phyloP scores from a whole-genome alignment of 1,140 invertebrate species.

The Drosophila sucinea region DNA sequence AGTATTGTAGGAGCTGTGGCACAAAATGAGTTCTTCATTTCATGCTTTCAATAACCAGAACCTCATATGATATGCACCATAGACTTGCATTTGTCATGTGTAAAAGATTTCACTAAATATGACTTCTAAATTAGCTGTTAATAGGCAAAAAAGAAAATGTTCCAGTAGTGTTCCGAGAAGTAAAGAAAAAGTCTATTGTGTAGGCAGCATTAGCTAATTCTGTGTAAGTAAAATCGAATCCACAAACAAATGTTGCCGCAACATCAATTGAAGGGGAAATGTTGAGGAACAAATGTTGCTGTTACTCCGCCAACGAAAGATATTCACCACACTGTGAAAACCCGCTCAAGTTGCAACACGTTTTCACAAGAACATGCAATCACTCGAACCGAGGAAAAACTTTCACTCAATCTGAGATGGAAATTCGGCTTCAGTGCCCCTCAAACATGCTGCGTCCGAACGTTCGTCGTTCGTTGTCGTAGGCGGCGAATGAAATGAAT shows the following conservation, averaged over 20 bases:
- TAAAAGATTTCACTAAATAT: too few relatives aligned
- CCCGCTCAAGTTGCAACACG: not conserved
- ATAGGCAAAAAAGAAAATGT: too few relatives aligned
- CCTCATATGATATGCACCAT: too few relatives aligned
- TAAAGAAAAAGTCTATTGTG: too few relatives aligned
- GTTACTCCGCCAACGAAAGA: not conserved
- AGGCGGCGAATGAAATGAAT: not conserved
- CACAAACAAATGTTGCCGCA: not conserved
- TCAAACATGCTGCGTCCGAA: not conserved
- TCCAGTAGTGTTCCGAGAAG: too few relatives aligned
- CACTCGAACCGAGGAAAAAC: slow-evolving; percentile 23
- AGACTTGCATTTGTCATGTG: too few relatives aligned
- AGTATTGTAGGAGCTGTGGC: too few relatives aligned
- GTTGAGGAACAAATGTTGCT: not conserved
- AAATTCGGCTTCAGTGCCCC: not conserved
- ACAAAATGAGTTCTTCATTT: too few relatives aligned
- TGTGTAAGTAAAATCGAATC: too few relatives aligned
- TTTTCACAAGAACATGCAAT: not conserved
- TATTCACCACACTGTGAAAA: not conserved
- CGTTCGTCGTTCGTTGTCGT: not conserved
- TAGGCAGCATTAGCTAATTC: too few relatives aligned
- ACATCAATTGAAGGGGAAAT: not conserved
- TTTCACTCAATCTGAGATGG: not conserved
- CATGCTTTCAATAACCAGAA: too few relatives aligned
- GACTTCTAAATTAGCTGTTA: too few relatives aligned